These are phyloP conservation scores for Clarias batrachus DNA, from an alignment of 2,113 vertebrate species.

Conservation along the genomic window DNA sequence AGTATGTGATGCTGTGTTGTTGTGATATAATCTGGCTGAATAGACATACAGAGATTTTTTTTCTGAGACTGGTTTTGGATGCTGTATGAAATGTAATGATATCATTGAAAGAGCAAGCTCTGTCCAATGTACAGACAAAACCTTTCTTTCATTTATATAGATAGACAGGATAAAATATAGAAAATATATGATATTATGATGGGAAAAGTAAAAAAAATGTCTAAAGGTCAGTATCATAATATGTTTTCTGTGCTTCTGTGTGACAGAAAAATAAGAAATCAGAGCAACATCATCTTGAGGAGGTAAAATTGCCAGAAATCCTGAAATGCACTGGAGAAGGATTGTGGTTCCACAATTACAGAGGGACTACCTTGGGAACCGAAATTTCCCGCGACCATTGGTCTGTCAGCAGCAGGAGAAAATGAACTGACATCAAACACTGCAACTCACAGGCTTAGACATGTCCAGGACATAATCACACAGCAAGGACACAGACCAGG, in stretches of 20 bases:
- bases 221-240: background rate
- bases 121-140: no score
- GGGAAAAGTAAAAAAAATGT: background rate
- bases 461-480: slow-evolving; percentile 72
- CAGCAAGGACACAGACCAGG: slow-evolving; percentile 50
- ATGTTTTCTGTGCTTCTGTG: background rate
- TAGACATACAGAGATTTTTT: no score
- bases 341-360: slow-evolving; percentile 70
- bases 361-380: slow-evolving; percentile 65
- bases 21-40: no score
- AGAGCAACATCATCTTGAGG: slow-evolving; percentile 68
- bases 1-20: no score
- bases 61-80: no score
- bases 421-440: slow-evolving; percentile 82
- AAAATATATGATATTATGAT: background rate
- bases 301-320: slow-evolving; percentile 68
- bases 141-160: no score
- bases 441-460: slow-evolving; percentile 75
- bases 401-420: slow-evolving; percentile 76
- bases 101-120: no score
- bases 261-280: background rate
- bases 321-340: slow-evolving; percentile 70
- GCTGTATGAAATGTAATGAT: no score
- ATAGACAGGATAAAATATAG: background rate
- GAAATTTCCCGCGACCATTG: slow-evolving; percentile 62